phyloP scores from a whole-genome alignment of 1,140 invertebrate genomes.

The Conopomorpha cramerella region DNA sequence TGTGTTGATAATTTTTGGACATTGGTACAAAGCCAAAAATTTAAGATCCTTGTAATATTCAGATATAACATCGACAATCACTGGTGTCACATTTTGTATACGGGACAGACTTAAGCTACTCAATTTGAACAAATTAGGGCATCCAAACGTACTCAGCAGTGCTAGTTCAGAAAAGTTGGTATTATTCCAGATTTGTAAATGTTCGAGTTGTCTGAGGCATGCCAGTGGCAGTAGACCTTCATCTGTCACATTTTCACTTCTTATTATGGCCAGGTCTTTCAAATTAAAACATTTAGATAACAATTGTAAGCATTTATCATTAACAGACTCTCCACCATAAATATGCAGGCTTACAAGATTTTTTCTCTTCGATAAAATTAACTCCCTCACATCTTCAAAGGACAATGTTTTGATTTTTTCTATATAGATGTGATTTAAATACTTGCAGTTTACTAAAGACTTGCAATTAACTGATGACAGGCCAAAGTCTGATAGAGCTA shows the following conservation, averaged over 20 bases:
- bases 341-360: constrained; percentile 35
- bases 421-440: constrained; percentile 41
- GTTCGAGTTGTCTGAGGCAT: constrained; percentile 26
- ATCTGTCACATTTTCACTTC: constrained; percentile 48
- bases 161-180: constrained; percentile 31
- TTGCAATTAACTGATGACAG: constrained; percentile 32
- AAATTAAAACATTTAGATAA: constrained; percentile 32
- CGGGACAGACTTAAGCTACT: constrained; percentile 44
- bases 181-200: constrained; percentile 53
- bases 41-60: constrained; percentile 43
- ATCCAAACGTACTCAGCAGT: constrained; percentile 27
- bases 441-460: constrained; percentile 26
- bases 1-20: constrained; percentile 38
- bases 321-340: constrained; percentile 35
- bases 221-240: constrained; percentile 24
- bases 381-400: constrained; percentile 28
- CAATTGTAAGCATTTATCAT: constrained; percentile 31
- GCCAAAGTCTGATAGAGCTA: constrained; percentile 50
- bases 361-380: constrained; percentile 28
- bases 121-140: constrained; percentile 23
- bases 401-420: constrained; percentile 42
- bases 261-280: constrained; percentile 40
- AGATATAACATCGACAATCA: constrained; percentile 38
- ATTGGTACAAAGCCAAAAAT: constrained; percentile 49
- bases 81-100: constrained; percentile 37